Percentiles rank a stretch among this genome's conserved stretches.
Evolutionary conservation across 1,140 invertebrate genomes (phyloP).

Genomic region (Neodiprion fabricii): DNA sequence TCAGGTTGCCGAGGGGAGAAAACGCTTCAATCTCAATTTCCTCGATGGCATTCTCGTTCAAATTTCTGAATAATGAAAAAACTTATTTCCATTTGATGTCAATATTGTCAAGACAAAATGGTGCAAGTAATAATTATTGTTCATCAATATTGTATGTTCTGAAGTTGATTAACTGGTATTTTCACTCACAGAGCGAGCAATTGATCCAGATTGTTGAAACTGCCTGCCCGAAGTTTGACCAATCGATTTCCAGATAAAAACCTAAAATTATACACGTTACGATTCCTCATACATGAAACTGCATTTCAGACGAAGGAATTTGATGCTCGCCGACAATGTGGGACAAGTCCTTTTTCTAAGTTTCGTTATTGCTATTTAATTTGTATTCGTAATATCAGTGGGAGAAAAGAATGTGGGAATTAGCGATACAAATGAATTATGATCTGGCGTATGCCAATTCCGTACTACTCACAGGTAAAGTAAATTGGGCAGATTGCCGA

Average conservation of each 20-base stretch:
- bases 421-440: too few relatives aligned
- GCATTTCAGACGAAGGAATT: too few relatives aligned
- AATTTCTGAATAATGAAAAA: slow-evolving; percentile 32
- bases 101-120: neutral
- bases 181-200: slow-evolving; percentile 54
- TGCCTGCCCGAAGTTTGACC: slow-evolving; percentile 38
- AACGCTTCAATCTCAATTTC: slow-evolving; percentile 43
- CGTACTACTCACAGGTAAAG: slow-evolving; percentile 47
- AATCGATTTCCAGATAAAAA: slow-evolving; percentile 54
- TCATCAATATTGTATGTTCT: too few relatives aligned
- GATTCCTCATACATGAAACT: neutral
- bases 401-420: too few relatives aligned
- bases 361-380: too few relatives aligned
- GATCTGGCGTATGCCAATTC: too few relatives aligned
- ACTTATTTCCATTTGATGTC: slow-evolving; percentile 5
- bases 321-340: too few relatives aligned
- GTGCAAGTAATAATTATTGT: too few relatives aligned
- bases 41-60: slow-evolving; percentile 48
- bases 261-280: slow-evolving; percentile 35
- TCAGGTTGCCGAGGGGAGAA: slow-evolving; percentile 37
- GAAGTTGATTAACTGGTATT: slow-evolving; percentile 9
- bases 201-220: slow-evolving; percentile 49
- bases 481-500: slow-evolving; percentile 40
- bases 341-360: too few relatives aligned
- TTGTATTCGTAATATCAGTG: too few relatives aligned